Percentiles rank a stretch among this genome's conserved stretches.
phyloP scores from a whole-genome alignment of 2,888 invertebrate species.

The Nymphalis urticae region DNA sequence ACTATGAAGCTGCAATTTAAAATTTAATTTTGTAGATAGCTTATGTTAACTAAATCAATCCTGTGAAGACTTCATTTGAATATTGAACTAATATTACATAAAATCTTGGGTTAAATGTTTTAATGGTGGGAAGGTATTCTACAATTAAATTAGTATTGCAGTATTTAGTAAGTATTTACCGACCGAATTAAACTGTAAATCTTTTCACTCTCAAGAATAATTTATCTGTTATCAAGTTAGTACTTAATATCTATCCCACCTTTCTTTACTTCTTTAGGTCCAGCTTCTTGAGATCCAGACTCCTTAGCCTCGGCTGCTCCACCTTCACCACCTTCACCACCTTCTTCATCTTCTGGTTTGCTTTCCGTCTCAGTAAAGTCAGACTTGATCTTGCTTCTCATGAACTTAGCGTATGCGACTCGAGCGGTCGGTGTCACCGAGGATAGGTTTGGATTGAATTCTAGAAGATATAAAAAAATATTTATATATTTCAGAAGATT shows the following conservation, averaged over 20 bases:
- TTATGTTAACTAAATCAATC: slow-evolving; percentile 13
- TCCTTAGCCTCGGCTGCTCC: slow-evolving; percentile 41
- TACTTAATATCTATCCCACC: slow-evolving; percentile 3
- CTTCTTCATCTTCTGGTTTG: slow-evolving; percentile 49
- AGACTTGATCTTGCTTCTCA: slow-evolving; percentile 86
- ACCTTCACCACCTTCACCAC: slow-evolving; percentile 66
- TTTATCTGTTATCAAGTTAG: no score
- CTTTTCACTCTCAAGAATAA: no score
- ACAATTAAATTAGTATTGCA: no score
- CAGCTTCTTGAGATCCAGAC: not conserved
- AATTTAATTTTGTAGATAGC: slow-evolving; percentile 24
- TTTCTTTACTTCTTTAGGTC: slow-evolving; percentile 1
- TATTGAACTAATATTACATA: no score
- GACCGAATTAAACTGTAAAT: no score
- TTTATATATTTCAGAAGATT: no score
- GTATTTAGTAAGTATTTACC: no score
- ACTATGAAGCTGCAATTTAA: slow-evolving; percentile 25
- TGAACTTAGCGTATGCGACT: slow-evolving; percentile 93
- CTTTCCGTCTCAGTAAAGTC: slow-evolving; percentile 68
- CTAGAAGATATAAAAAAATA: slow-evolving; percentile 53
- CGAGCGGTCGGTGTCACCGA: slow-evolving; percentile 89
- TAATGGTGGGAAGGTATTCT: no score
- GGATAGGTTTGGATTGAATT: slow-evolving; percentile 90
- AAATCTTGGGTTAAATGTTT: no score
- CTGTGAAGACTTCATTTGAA: not conserved